These are phyloP conservation scores for Drosophila merina DNA, from an alignment of 2,888 invertebrate genomes.

Conservation along the genomic window DNA sequence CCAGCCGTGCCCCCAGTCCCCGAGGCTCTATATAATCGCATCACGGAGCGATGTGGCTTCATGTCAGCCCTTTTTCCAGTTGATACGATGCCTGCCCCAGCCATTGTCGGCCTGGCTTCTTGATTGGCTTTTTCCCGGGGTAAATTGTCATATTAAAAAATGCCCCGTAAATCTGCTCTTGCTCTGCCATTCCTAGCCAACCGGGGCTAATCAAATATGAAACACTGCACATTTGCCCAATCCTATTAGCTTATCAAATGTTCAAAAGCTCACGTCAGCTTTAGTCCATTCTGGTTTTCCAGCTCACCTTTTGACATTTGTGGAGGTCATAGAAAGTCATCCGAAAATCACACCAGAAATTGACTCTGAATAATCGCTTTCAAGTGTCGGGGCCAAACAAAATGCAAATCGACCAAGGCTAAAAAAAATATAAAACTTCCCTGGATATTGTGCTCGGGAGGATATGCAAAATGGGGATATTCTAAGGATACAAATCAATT, in stretches of 20 bases:
- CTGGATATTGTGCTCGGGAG: conserved; percentile 13
- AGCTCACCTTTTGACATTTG: conserved; percentile 37
- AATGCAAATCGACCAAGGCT: conserved; percentile 33
- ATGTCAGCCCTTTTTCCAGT: conserved; percentile 50
- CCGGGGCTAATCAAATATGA: conserved; percentile 51
- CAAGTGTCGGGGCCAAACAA: conserved; percentile 29
- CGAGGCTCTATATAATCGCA: conserved; percentile 51
- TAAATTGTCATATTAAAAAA: conserved; percentile 62
- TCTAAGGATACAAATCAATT: conserved; percentile 35
- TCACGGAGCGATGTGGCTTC: conserved; percentile 53
- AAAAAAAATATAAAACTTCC: conserved; percentile 6
- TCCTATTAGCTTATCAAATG: conserved; percentile 16
- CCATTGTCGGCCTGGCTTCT: conserved; percentile 48
- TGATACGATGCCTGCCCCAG: conserved; percentile 30
- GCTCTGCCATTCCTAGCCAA: conserved; percentile 5
- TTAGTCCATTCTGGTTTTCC: conserved; percentile 3
- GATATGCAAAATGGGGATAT: conserved; percentile 31
- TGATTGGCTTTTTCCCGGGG: conserved; percentile 55
- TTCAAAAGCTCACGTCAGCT: conserved; percentile 11
- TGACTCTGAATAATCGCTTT: conserved; percentile 8
- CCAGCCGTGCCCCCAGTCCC: conserved; percentile 5
- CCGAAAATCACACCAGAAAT: conserved; percentile 6
- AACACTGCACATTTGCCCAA: conserved; percentile 21
- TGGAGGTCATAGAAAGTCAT: conserved; percentile 14
- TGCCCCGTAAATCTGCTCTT: conserved; percentile 27